Base-by-base conservation (phyloP, 2,888 invertebrate species). In the Agapetus fuscipes region DNA sequence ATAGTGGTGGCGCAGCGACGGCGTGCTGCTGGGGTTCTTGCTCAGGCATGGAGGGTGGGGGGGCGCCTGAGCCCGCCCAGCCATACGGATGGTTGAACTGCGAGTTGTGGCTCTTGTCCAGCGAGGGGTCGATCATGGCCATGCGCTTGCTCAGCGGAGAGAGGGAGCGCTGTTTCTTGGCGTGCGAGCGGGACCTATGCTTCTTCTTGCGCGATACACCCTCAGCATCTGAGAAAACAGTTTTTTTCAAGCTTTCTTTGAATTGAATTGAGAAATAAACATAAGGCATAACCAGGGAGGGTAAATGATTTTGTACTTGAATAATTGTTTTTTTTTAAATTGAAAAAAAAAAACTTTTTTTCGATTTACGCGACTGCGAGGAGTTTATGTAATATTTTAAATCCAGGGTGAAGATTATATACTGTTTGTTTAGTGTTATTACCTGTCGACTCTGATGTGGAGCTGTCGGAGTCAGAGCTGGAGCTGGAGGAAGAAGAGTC, bases 91-190 rank as follows among this genome's bases (percentile, higher is more conserved):
- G 82, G 59, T 80, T 82, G 59, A 80, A 83, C 54, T 81, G 80
- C 4, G 74, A 77, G 61, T 67, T 75, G 52, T 72, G 72, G 0
- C 67, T 69, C 11, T 68, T 57, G 43, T 49, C 43, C 47, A 68
- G 62, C 2, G 66, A 66, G 31, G 77, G 75, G 38, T 78, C 71
- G 61, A 81, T 71, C 65, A 80, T 71, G 14, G 83, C 84, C 83
- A 87, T 83, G 9, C 86, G 77, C 57, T 87, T 87, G 62, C 85
- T 86, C 17, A 87, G 66, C 2, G 87, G 87, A 20, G 86, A 87
- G 34, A 86, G 61, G 1, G 87, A 87, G 6, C 78, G 76, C 52
- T 81, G 78, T 36, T 78, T 74, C 56, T 76, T 74, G 54, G 71
- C 69, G 53, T 65, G 65, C 0, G 72, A 68, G 35, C 71, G 66